These are phyloP conservation scores for Pycnonotus jocosus DNA, from an alignment of 2,113 vertebrate species.

Conservation along the genomic window DNA sequence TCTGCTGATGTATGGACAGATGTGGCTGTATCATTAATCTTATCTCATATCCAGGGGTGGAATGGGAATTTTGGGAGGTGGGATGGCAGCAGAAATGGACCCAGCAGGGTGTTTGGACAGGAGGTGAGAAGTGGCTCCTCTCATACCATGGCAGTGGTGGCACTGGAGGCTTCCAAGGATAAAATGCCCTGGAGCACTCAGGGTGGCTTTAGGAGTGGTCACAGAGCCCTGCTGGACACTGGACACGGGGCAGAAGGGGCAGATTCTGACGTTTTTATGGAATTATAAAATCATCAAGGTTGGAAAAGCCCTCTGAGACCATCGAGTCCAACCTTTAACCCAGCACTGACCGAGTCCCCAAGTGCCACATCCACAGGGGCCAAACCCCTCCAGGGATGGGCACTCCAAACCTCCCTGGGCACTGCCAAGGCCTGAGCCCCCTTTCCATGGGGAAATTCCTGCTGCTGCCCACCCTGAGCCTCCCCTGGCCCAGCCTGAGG, in stretches of 20 bases:
- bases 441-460: background rate
- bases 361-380: too few species aligned
- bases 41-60: background rate
- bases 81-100: background rate
- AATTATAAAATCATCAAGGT: too few species aligned
- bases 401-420: background rate
- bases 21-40: background rate
- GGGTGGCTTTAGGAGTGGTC: background rate
- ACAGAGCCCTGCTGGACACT: background rate
- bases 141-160: background rate
- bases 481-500: background rate
- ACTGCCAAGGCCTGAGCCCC: fast-evolving
- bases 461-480: background rate
- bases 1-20: background rate
- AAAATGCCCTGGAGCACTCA: background rate
- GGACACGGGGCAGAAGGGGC: fast-evolving
- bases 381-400: background rate
- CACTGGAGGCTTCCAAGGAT: background rate
- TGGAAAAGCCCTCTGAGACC: too few species aligned
- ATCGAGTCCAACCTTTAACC: too few species aligned
- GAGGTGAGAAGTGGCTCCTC: background rate
- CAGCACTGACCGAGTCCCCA: too few species aligned
- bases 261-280: background rate
- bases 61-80: background rate
- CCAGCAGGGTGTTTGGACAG: background rate